These are phyloP conservation scores for Patella depressa DNA, from an alignment of 2,888 invertebrate species.

Conservation along the genomic window DNA sequence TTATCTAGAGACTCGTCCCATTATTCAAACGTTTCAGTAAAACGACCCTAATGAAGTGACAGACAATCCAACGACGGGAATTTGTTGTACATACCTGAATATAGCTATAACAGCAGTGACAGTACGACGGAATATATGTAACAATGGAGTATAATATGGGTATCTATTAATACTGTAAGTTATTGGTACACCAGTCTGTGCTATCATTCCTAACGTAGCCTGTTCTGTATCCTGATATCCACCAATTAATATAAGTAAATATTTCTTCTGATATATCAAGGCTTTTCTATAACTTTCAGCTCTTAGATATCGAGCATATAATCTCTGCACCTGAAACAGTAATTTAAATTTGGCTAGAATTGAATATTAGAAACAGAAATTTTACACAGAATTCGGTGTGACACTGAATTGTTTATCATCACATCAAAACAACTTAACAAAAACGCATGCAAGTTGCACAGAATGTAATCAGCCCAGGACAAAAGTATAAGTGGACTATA, in stretches of 20 bases:
- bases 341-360: neutral
- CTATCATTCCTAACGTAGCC: constrained; percentile 73
- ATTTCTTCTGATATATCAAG: constrained; percentile 90
- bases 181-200: constrained; percentile 68
- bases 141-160: constrained; percentile 38
- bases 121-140: constrained; percentile 58
- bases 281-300: constrained; percentile 90
- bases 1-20: no score
- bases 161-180: constrained; percentile 37
- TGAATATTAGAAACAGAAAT: neutral
- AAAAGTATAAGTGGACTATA: no score
- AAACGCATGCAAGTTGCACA: no score
- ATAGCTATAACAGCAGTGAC: constrained; percentile 61
- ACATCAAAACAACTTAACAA: no score
- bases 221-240: constrained; percentile 75
- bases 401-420: no score
- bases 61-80: no score
- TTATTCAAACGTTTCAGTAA: no score
- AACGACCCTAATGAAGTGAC: no score
- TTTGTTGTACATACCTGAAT: constrained; percentile 42
- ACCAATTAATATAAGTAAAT: constrained; percentile 80
- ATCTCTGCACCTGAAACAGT: constrained; percentile 59
- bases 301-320: constrained; percentile 78
- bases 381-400: no score
- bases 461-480: no score